Evolutionary conservation across 2,113 vertebrate genomes (phyloP).

Genomic region (Elephas maximus): DNA sequence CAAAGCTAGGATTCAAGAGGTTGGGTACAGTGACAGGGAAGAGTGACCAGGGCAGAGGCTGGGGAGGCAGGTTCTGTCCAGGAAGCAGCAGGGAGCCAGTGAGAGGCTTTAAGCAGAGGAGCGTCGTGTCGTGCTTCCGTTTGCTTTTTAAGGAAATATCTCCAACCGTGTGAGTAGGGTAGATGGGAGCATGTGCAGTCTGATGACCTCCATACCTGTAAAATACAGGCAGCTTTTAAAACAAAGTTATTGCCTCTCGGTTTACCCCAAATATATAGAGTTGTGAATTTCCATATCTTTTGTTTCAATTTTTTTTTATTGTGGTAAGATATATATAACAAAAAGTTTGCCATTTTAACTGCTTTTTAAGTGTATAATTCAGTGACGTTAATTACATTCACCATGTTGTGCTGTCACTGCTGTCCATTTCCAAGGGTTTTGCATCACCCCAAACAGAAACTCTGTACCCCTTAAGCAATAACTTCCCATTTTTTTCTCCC

Average conservation of each 20-base stretch:
- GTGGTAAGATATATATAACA: too few species aligned
- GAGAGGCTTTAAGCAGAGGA: neutral
- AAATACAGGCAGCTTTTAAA: neutral
- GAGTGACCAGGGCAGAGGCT: neutral
- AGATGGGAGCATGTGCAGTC: fast-evolving
- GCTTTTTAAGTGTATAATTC: too few species aligned
- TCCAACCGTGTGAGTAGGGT: neutral
- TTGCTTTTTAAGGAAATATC: neutral
- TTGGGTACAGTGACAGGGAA: fast-evolving
- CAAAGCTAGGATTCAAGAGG: neutral
- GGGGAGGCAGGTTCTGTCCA: neutral
- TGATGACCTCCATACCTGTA: neutral
- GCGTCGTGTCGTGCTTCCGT: fast-evolving
- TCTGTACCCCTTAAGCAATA: neutral
- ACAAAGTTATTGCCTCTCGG: neutral
- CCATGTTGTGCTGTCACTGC: neutral
- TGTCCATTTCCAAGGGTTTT: neutral
- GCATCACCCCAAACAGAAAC: neutral
- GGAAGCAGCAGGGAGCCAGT: neutral
- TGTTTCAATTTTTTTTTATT: neutral
- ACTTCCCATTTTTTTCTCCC: neutral
- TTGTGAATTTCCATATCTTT: neutral
- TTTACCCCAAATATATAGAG: neutral
- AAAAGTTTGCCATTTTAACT: too few species aligned
- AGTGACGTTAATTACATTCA: too few species aligned